A percentile compares a stretch with the other conserved stretches of the same genome.
Evolutionary conservation across 2,888 invertebrate species (phyloP).

Genomic region (Iselma pallidipennis): DNA sequence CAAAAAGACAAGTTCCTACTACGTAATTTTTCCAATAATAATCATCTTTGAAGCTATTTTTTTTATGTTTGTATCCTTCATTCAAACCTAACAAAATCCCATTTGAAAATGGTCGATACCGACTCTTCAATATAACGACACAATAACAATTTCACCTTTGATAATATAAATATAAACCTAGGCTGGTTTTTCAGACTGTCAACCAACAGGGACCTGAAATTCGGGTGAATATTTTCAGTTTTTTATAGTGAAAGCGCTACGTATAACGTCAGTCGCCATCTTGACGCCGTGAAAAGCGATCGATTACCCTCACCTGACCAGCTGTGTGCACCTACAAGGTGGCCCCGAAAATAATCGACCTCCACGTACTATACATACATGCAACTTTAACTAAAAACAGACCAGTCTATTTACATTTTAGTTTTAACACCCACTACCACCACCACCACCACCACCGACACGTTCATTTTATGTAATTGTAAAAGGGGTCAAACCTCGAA

Average conservation of each 20-base stretch:
- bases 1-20: too few relatives aligned
- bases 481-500: background rate
- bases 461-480: background rate
- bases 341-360: slow-evolving; percentile 5
- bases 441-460: too few relatives aligned
- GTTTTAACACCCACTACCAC: background rate
- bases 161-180: background rate
- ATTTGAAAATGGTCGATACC: too few relatives aligned
- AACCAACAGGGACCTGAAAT: too few relatives aligned
- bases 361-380: background rate
- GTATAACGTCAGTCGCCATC: slow-evolving; percentile 32
- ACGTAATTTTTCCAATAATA: too few relatives aligned
- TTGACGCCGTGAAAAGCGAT: slow-evolving; percentile 38
- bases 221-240: background rate
- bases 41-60: too few relatives aligned
- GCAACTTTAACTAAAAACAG: background rate
- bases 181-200: too few relatives aligned
- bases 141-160: background rate
- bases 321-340: slow-evolving; percentile 32
- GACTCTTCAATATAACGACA: too few relatives aligned
- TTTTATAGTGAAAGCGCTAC: too few relatives aligned
- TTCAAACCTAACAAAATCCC: too few relatives aligned
- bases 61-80: too few relatives aligned
- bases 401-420: background rate
- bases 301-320: slow-evolving; percentile 36